These are phyloP conservation scores for Epirrhoe tristata DNA, from an alignment of 2,888 invertebrate species.

Conservation along the genomic window DNA sequence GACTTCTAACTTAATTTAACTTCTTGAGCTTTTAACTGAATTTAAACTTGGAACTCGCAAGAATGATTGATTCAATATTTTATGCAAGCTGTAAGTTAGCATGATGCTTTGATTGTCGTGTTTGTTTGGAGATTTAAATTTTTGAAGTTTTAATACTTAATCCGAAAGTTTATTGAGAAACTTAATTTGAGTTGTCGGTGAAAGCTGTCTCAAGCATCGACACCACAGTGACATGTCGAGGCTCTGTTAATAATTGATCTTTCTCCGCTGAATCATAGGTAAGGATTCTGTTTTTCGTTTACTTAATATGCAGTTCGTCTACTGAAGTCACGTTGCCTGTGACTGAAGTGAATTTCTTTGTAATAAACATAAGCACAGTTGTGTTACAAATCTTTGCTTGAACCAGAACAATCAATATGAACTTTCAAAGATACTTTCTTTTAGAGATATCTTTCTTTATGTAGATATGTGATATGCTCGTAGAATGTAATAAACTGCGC, in stretches of 20 bases:
- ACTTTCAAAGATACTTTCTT: constrained; percentile 21
- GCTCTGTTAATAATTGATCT: constrained; percentile 45
- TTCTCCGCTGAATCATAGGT: constrained; percentile 54
- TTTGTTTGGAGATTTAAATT: constrained; percentile 11
- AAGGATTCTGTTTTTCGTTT: constrained; percentile 21
- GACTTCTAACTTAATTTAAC: constrained; percentile 55
- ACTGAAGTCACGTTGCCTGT: no score
- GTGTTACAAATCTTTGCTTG: neutral
- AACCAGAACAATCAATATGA: neutral
- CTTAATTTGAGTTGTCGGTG: constrained; percentile 36
- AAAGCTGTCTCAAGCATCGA: constrained; percentile 51
- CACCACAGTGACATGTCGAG: constrained; percentile 54
- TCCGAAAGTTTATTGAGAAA: constrained; percentile 29
- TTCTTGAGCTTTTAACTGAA: constrained; percentile 58
- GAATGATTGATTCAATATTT: constrained; percentile 56
- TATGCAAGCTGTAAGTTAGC: constrained; percentile 28
- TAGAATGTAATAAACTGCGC: neutral
- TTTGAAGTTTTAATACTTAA: constrained; percentile 16
- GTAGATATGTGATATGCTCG: neutral
- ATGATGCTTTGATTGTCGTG: constrained; percentile 13
- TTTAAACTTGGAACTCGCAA: constrained; percentile 56
- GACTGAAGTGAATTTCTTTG: neutral
- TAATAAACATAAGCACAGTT: neutral
- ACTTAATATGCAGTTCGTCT: constrained; percentile 26
- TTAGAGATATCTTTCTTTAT: neutral